These are phyloP conservation scores for Betta splendens DNA, from an alignment of 2,797 vertebrate genomes.

Conservation along the genomic window DNA sequence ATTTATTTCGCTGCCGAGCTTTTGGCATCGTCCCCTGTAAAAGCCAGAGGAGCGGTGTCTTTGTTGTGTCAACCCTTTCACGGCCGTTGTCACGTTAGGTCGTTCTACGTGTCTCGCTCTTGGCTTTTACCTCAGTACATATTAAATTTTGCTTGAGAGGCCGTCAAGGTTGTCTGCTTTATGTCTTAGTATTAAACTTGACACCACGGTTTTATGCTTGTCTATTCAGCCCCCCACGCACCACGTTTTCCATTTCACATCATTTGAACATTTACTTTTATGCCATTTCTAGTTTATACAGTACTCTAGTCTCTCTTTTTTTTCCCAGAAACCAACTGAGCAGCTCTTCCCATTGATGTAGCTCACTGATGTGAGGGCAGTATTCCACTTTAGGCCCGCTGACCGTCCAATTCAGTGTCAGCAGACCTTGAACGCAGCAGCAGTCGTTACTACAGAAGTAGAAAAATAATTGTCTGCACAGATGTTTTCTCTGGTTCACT, in stretches of 20 bases:
- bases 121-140: slow-evolving; percentile 38
- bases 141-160: slow-evolving; percentile 45
- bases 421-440: slow-evolving; percentile 55
- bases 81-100: slow-evolving; percentile 46
- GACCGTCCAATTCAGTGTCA: slow-evolving; percentile 34
- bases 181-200: slow-evolving; percentile 51
- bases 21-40: slow-evolving; percentile 55
- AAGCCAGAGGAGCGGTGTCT: slow-evolving; percentile 56
- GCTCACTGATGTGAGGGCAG: slow-evolving; percentile 45
- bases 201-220: slow-evolving; percentile 50
- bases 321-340: slow-evolving; percentile 18
- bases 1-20: slow-evolving; percentile 24
- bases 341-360: slow-evolving; percentile 46
- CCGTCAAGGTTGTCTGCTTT: slow-evolving; percentile 56
- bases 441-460: slow-evolving; percentile 49
- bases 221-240: slow-evolving; percentile 40
- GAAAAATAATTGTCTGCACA: slow-evolving; percentile 51
- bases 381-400: slow-evolving; percentile 21
- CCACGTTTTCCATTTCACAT: slow-evolving; percentile 49
- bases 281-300: slow-evolving; percentile 34
- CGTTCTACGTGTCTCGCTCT: slow-evolving; percentile 35
- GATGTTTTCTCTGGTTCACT: slow-evolving; percentile 60
- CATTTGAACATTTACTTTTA: slow-evolving; percentile 55
- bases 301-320: slow-evolving; percentile 18
- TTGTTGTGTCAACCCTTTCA: slow-evolving; percentile 68